A percentile compares a stretch with the other conserved stretches of the same genome.
Conservation (phyloP, 2,888 invertebrate species). For the Eilema sororculum region DNA sequence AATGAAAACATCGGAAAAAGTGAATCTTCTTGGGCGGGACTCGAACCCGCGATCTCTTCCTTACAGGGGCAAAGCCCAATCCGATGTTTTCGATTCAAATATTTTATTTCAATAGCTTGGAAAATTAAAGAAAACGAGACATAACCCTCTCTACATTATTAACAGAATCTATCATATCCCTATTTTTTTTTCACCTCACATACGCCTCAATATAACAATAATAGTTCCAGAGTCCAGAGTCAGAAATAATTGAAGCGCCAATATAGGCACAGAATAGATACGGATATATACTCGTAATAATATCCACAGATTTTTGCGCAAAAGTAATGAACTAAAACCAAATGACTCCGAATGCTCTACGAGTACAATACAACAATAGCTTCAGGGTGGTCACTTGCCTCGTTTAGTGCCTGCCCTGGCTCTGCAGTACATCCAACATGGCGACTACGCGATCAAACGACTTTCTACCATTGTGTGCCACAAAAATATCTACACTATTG, state of each 20-base stretch:
- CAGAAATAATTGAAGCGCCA: too few species aligned
- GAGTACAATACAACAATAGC: constrained; percentile 2
- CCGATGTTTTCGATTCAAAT: too few species aligned
- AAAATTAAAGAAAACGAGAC: too few species aligned
- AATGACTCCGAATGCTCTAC: neutral
- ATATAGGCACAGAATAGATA: too few species aligned
- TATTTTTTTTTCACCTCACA: neutral
- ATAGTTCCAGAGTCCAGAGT: too few species aligned
- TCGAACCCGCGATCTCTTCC: too few species aligned
- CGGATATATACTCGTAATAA: too few species aligned
- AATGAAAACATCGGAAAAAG: too few species aligned
- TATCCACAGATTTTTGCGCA: neutral
- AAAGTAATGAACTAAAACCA: neutral
- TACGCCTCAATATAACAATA: neutral
- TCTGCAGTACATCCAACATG: neutral
- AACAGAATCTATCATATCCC: too few species aligned
- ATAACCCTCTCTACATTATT: neutral
- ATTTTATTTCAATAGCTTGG: too few species aligned
- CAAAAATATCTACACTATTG: neutral
- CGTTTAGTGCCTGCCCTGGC: neutral
- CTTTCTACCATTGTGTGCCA: neutral
- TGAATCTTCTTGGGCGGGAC: too few species aligned
- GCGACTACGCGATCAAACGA: neutral
- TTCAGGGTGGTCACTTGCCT: neutral
- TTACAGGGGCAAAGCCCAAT: too few species aligned